A percentile compares a stretch with the other conserved stretches of the same genome.
These are phyloP conservation scores for Prunella fulvescens DNA, from an alignment of 2,113 vertebrate genomes.

Conservation along the genomic window DNA sequence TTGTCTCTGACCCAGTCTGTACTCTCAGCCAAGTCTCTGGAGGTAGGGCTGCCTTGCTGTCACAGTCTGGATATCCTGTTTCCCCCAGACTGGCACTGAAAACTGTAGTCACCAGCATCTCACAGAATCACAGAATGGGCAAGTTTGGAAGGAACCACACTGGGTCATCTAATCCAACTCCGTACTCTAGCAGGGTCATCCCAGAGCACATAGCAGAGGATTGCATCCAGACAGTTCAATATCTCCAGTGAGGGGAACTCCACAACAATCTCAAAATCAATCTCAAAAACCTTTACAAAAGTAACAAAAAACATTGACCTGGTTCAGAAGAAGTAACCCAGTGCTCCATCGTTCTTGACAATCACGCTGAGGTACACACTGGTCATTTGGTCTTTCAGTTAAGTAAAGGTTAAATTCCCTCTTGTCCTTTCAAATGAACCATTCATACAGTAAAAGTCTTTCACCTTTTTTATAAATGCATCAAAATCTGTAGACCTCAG, in stretches of 20 bases:
- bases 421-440: not conserved
- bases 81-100: not conserved
- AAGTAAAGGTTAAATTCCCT: not conserved
- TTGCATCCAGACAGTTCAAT: not conserved
- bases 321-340: not conserved
- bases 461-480: not conserved
- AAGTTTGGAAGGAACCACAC: not conserved
- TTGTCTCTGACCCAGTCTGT: not conserved
- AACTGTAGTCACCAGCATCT: not conserved
- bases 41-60: not conserved
- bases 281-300: not conserved
- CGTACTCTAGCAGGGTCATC: not conserved
- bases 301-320: not conserved
- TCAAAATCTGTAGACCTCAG: not conserved
- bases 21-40: not conserved
- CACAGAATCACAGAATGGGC: not conserved
- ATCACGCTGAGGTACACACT: not conserved
- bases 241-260: not conserved
- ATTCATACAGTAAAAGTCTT: not conserved
- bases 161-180: not conserved
- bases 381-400: not conserved
- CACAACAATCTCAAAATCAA: not conserved
- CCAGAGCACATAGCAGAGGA: not conserved
- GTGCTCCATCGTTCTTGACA: not conserved
- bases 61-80: not conserved